These are phyloP conservation scores for Procavia capensis DNA, from an alignment of 2,113 vertebrate genomes.

Conservation along the genomic window DNA sequence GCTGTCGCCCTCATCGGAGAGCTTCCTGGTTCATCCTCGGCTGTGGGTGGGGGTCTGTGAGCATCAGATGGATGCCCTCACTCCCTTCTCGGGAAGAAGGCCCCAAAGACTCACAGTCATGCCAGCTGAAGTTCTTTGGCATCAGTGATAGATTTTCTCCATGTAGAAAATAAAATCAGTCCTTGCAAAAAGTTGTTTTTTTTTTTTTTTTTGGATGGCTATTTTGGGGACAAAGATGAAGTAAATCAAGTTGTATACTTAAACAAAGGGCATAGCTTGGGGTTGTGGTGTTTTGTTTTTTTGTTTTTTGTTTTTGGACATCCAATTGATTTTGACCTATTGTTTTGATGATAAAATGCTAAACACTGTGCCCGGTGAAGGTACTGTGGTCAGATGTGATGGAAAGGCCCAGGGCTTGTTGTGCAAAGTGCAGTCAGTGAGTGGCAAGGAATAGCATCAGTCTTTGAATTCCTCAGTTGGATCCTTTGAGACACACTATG, in stretches of 20 bases:
- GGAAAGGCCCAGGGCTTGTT: not conserved
- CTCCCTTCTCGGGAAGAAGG: no score
- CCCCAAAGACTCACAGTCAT: not conserved
- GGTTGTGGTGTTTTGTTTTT: no score
- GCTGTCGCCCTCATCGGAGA: accelerated
- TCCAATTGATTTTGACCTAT: not conserved
- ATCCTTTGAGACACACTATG: not conserved
- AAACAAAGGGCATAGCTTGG: not conserved
- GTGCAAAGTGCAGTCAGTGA: not conserved
- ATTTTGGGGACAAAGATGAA: not conserved
- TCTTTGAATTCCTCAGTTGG: not conserved
- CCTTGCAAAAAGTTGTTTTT: not conserved
- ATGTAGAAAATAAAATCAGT: not conserved
- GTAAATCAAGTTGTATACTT: not conserved
- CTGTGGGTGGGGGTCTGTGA: not conserved
- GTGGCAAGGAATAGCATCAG: not conserved
- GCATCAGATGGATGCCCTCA: no score
- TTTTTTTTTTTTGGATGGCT: no score
- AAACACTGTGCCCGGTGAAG: not conserved
- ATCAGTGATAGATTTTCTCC: not conserved
- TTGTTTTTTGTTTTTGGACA: not conserved
- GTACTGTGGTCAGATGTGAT: not conserved
- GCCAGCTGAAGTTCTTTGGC: not conserved
- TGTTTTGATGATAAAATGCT: not conserved
- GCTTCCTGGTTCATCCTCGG: no score